Conservation (phyloP, 1,140 invertebrate genomes). For the Aphelenchoides avenae region DNA sequence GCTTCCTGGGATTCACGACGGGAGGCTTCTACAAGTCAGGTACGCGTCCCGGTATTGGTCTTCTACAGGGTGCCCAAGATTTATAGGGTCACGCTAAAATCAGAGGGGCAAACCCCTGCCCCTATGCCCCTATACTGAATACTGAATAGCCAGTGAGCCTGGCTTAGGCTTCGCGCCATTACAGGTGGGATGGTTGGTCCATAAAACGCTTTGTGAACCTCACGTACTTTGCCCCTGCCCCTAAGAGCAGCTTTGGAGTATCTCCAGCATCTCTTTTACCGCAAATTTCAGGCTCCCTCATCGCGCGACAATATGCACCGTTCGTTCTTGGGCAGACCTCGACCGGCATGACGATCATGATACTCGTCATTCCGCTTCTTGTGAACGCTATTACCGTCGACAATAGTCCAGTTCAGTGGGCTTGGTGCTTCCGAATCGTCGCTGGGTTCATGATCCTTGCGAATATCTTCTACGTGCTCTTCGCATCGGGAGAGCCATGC, state of each 20-base stretch:
- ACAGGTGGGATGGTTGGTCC: too few relatives aligned
- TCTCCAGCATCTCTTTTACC: too few relatives aligned
- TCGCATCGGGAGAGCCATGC: conserved; percentile 20
- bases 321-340: conserved; percentile 35
- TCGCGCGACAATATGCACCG: conserved; percentile 29
- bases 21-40: conserved; percentile 36
- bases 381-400: conserved; percentile 30
- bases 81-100: too few relatives aligned
- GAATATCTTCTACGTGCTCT: conserved; percentile 31
- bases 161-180: too few relatives aligned
- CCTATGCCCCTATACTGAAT: too few relatives aligned
- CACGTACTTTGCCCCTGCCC: too few relatives aligned
- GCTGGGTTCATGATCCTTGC: conserved; percentile 25
- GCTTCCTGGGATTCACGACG: conserved; percentile 24
- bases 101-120: too few relatives aligned
- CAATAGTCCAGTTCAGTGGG: conserved; percentile 33
- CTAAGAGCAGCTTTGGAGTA: too few relatives aligned
- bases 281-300: conserved; percentile 21
- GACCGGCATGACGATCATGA: conserved; percentile 31
- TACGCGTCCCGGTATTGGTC: not conserved
- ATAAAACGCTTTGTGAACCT: too few relatives aligned
- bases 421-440: conserved; percentile 21
- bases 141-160: not conserved
- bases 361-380: conserved; percentile 26
- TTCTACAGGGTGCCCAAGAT: not conserved